These are phyloP conservation scores for Acrocera orbiculus DNA, from an alignment of 2,888 invertebrate species.

Conservation along the genomic window DNA sequence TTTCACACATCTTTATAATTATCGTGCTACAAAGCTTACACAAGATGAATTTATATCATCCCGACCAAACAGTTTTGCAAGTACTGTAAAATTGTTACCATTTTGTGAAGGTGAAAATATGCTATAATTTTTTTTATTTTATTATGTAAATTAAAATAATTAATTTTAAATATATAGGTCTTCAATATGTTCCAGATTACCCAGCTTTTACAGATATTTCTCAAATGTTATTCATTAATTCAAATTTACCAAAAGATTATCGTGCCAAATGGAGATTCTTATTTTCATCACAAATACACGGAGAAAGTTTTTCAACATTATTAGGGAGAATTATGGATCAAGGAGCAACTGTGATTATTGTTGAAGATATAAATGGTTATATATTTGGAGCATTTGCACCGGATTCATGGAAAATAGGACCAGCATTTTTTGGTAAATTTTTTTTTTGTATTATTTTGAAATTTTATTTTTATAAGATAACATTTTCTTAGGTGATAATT, in stretches of 20 bases:
- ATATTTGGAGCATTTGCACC: constrained; percentile 85
- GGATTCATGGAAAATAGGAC: constrained; percentile 53
- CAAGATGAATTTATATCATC: constrained; percentile 9
- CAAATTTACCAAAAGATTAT: constrained; percentile 54
- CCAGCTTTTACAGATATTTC: constrained; percentile 57
- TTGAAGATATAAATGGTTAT: constrained; percentile 64
- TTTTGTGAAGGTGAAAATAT: constrained; percentile 16
- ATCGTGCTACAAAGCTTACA: constrained; percentile 18
- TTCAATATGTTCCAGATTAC: constrained; percentile 58
- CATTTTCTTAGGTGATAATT: constrained; percentile 37
- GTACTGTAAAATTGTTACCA: constrained; percentile 19
- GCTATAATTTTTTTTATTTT: neutral
- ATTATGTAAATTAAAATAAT: neutral
- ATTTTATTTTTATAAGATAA: constrained; percentile 3
- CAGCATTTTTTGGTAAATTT: constrained; percentile 51
- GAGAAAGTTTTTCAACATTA: constrained; percentile 78
- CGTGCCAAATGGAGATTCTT: constrained; percentile 72
- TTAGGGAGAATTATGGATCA: constrained; percentile 54
- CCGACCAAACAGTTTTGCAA: constrained; percentile 13
- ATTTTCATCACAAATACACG: constrained; percentile 72
- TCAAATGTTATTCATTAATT: constrained; percentile 64
- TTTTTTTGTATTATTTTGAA: neutral
- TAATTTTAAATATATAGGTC: constrained; percentile 31
- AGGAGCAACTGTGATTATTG: constrained; percentile 65
- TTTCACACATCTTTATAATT: constrained; percentile 34